A percentile compares a stretch with the other conserved stretches of the same genome.
These are phyloP conservation scores for Hepsetus odoe DNA, from an alignment of 2,113 vertebrate genomes.

Conservation along the genomic window DNA sequence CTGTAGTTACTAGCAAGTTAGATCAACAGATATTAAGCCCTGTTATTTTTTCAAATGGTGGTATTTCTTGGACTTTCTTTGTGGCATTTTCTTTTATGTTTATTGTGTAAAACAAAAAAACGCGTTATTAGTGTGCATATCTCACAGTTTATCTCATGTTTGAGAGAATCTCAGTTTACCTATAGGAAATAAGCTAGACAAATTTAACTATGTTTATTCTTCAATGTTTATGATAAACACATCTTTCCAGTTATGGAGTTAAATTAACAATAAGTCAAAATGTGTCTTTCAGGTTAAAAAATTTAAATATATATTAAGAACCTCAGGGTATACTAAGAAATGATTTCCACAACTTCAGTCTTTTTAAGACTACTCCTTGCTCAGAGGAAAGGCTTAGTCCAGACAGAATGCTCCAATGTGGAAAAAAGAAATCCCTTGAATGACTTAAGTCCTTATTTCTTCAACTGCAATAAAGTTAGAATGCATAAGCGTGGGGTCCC, in stretches of 20 bases:
- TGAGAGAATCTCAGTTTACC: slow-evolving; percentile 33
- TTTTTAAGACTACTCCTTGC: neutral
- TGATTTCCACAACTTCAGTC: neutral
- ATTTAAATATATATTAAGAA: slow-evolving; percentile 33
- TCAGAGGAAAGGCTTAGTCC: neutral
- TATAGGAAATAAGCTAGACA: slow-evolving; percentile 27
- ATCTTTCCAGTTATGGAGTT: slow-evolving; percentile 17
- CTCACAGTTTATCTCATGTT: slow-evolving; percentile 40
- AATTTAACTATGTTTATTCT: slow-evolving; percentile 46
- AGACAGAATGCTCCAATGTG: neutral
- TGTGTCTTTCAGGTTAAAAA: slow-evolving; percentile 39
- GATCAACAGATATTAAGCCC: slow-evolving; percentile 37
- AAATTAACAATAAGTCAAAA: slow-evolving; percentile 12
- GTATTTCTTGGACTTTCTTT: slow-evolving; percentile 50
- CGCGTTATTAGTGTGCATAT: slow-evolving; percentile 29
- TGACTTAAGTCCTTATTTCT: neutral
- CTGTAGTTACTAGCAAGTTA: slow-evolving; percentile 54
- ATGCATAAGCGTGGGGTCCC: neutral
- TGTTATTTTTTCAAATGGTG: slow-evolving; percentile 58
- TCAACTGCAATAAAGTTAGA: slow-evolving; percentile 27
- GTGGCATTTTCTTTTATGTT: slow-evolving; percentile 58
- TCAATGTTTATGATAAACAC: slow-evolving; percentile 22
- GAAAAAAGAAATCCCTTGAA: neutral
- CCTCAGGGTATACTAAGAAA: slow-evolving; percentile 50
- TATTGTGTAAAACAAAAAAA: slow-evolving; percentile 56